These are phyloP conservation scores for Sebastes cheni DNA, from an alignment of 2,797 vertebrate genomes.

Conservation along the genomic window DNA sequence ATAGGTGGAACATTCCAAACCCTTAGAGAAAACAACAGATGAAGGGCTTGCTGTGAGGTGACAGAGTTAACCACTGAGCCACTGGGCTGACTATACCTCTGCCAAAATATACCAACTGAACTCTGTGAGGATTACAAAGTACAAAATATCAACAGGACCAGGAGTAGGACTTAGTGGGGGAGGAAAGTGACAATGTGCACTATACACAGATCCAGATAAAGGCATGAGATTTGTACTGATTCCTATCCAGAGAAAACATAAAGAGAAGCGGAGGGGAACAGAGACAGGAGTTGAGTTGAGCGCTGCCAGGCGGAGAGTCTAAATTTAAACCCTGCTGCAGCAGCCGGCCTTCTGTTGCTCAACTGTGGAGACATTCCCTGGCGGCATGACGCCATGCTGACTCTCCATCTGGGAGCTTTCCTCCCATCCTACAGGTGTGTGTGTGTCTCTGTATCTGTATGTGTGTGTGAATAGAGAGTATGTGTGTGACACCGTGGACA, in stretches of 20 bases:
- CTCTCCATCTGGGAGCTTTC: slow-evolving; percentile 54
- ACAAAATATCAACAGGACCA: slow-evolving; percentile 3
- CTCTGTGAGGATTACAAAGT: background rate
- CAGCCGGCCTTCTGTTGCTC: slow-evolving; percentile 50
- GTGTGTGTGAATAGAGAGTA: background rate
- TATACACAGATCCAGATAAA: background rate
- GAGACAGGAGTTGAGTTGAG: slow-evolving; percentile 11
- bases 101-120: slow-evolving; percentile 5
- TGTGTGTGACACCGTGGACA: background rate
- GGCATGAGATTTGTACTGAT: background rate
- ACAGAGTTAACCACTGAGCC: background rate
- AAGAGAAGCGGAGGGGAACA: background rate
- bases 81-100: background rate
- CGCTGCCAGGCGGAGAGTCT: slow-evolving; percentile 34
- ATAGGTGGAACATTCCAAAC: background rate
- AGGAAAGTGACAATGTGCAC: background rate
- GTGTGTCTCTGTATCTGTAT: background rate
- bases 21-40: background rate
- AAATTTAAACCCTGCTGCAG: slow-evolving; percentile 60
- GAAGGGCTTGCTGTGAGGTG: background rate
- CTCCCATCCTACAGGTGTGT: slow-evolving; percentile 41
- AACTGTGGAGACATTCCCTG: slow-evolving; percentile 38
- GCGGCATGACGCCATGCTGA: slow-evolving; percentile 23
- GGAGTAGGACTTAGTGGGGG: background rate
- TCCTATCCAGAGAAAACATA: slow-evolving; percentile 17